A percentile compares a stretch with the other conserved stretches of the same genome.
Conservation (phyloP, 2,113 vertebrate species). For the Pomatostomus ruficeps region DNA sequence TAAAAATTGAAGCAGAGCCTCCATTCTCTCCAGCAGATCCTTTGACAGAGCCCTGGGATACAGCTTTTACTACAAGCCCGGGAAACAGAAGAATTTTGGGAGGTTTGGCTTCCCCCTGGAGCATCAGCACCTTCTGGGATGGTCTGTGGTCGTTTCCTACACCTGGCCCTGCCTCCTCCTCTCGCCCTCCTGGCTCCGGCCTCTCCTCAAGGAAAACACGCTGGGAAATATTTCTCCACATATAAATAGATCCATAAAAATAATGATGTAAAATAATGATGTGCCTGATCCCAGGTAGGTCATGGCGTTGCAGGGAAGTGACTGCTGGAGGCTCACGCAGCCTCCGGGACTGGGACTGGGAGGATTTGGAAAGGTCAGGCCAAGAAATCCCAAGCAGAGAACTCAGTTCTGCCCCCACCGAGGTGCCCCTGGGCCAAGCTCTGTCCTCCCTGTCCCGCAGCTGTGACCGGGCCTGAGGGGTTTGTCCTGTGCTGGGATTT, state of each 20-base stretch:
- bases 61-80: not conserved
- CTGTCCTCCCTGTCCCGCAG: not conserved
- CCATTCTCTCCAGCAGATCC: not conserved
- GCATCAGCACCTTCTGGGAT: not conserved
- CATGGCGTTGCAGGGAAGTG: not conserved
- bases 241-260: not conserved
- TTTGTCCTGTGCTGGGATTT: not conserved
- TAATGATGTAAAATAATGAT: not conserved
- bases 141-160: not conserved
- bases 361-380: not conserved
- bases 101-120: not conserved
- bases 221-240: not conserved
- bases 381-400: not conserved
- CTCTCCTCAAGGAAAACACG: not conserved
- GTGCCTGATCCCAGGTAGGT: not conserved
- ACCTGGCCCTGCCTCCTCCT: not conserved
- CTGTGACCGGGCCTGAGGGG: not conserved
- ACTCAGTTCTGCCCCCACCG: not conserved
- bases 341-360: not conserved
- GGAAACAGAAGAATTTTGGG: not conserved
- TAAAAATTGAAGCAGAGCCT: not conserved
- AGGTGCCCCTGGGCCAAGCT: not conserved
- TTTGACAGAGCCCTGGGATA: not conserved
- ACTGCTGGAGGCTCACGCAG: not conserved
- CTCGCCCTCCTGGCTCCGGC: not conserved